These are phyloP conservation scores for Drosophila pegasa DNA, from an alignment of 2,888 invertebrate species.

Conservation along the genomic window DNA sequence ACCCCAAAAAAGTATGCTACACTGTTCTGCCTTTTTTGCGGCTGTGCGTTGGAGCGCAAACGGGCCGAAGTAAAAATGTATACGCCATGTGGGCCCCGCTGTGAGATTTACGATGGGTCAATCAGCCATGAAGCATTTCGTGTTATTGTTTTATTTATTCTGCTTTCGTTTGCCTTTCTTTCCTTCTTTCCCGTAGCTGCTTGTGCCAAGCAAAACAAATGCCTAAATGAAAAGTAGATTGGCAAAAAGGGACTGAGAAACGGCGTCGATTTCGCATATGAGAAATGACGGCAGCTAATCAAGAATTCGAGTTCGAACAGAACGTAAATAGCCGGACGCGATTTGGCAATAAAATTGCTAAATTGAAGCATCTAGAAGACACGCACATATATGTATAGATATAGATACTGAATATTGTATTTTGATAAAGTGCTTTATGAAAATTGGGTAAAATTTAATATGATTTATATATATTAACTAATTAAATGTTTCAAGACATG, in stretches of 20 bases:
- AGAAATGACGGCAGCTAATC: slow-evolving; percentile 70
- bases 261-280: slow-evolving; percentile 35
- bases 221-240: slow-evolving; percentile 1
- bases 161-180: slow-evolving; percentile 8
- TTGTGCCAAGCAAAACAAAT: slow-evolving; percentile 30
- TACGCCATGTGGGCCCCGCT: slow-evolving; percentile 57
- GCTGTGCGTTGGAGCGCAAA: slow-evolving; percentile 37
- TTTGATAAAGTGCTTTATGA: background rate
- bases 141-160: slow-evolving; percentile 67
- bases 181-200: slow-evolving; percentile 19
- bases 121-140: slow-evolving; percentile 58
- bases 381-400: background rate
- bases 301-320: slow-evolving; percentile 43
- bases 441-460: background rate
- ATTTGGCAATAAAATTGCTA: slow-evolving; percentile 15
- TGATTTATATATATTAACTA: background rate
- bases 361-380: background rate
- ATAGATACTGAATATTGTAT: background rate
- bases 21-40: slow-evolving; percentile 29
- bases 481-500: background rate
- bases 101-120: slow-evolving; percentile 77
- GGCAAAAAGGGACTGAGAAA: background rate
- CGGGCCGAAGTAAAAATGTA: slow-evolving; percentile 35
- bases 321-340: slow-evolving; percentile 14
- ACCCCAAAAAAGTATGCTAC: slow-evolving; percentile 39